phyloP scores from a whole-genome alignment of 2,888 invertebrate genomes.

The Metallyticus violacea region DNA sequence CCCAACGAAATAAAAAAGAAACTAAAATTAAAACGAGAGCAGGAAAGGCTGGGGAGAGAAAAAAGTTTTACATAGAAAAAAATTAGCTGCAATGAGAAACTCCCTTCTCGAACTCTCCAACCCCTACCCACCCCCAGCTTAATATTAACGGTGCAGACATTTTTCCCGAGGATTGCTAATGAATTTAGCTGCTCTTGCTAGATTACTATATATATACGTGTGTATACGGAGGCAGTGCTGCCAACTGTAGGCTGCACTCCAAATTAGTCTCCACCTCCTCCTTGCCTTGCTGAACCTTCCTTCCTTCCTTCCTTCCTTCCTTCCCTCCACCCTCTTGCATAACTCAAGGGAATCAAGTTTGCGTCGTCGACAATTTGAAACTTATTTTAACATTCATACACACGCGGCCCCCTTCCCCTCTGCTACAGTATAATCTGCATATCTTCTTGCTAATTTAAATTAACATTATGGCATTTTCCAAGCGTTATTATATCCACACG shows the following conservation, averaged over 20 bases:
- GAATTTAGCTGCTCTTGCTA: constrained; percentile 33
- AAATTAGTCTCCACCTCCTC: constrained; percentile 30
- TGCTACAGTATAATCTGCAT: constrained; percentile 32
- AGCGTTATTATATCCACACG: constrained; percentile 23
- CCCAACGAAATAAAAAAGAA: constrained; percentile 18
- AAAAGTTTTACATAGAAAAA: constrained; percentile 18
- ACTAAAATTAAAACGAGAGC: constrained; percentile 29
- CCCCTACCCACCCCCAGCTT: constrained; percentile 18
- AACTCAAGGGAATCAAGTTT: constrained; percentile 47
- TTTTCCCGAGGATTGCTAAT: constrained; percentile 32
- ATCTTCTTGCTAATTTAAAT: constrained; percentile 34
- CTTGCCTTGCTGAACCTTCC: constrained; percentile 1
- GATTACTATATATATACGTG: constrained; percentile 30
- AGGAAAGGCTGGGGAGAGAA: neutral
- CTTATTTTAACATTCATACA: constrained; percentile 57
- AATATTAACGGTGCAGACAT: constrained; percentile 31
- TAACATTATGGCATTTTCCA: constrained; percentile 32
- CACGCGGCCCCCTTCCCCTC: constrained; percentile 27
- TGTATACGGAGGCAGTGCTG: constrained; percentile 1
- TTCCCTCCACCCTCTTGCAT: constrained; percentile 35
- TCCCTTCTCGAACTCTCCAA: constrained; percentile 1
- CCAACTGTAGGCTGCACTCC: constrained; percentile 25
- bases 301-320: no score
- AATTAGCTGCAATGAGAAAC: constrained; percentile 20
- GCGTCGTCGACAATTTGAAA: constrained; percentile 55